These are phyloP conservation scores for Benitochromis conjunctus DNA, from an alignment of 2,113 vertebrate genomes.

Conservation along the genomic window DNA sequence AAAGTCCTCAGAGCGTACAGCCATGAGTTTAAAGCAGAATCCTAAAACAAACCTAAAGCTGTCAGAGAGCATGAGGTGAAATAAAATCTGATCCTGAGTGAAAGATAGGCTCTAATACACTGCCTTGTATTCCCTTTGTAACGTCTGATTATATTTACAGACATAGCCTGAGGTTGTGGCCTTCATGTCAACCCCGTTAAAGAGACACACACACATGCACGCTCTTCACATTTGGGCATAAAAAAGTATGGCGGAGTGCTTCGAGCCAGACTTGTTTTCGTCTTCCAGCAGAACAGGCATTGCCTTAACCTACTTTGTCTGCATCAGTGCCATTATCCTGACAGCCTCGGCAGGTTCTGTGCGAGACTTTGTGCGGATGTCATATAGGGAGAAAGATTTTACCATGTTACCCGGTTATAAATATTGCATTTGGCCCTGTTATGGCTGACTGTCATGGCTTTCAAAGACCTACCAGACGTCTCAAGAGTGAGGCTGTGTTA, in stretches of 20 bases:
- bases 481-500: not conserved
- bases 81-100: not conserved
- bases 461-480: not conserved
- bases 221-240: not conserved
- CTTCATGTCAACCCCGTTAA: conserved; percentile 17
- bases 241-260: conserved; percentile 10
- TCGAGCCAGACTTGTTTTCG: conserved; percentile 55
- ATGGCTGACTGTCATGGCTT: not conserved
- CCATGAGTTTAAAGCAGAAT: not conserved
- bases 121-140: no score
- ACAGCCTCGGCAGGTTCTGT: conserved; percentile 37
- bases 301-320: conserved; percentile 69
- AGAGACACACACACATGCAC: not conserved
- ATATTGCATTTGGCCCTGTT: conserved; percentile 47
- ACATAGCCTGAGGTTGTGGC: conserved; percentile 42
- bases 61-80: not conserved
- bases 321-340: conserved; percentile 53
- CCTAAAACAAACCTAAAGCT: not conserved
- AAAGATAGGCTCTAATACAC: no score
- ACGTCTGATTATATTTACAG: conserved; percentile 49
- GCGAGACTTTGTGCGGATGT: not conserved
- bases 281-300: conserved; percentile 62
- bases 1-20: not conserved
- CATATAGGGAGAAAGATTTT: not conserved
- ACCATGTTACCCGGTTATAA: conserved; percentile 47